phyloP scores from a whole-genome alignment of 2,797 vertebrate genomes.

The Syndactyla subalaris region DNA sequence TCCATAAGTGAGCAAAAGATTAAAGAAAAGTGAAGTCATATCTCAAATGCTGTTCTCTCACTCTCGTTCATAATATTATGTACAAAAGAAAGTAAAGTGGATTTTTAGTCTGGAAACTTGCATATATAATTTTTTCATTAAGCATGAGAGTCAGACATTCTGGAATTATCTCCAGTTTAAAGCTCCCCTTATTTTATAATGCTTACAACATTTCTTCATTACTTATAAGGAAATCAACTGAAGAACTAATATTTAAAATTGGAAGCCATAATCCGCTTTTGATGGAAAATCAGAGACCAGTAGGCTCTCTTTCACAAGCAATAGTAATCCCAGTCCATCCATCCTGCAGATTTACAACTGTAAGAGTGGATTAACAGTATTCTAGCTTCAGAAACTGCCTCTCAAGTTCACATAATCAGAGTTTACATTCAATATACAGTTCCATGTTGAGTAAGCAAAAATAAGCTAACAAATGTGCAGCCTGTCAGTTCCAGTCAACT shows the following conservation, averaged over 20 bases:
- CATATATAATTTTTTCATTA: background rate
- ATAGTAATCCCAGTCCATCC: background rate
- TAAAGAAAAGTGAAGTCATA: background rate
- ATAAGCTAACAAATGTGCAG: constrained; percentile 46
- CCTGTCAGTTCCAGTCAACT: constrained; percentile 49
- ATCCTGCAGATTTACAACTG: constrained; percentile 26
- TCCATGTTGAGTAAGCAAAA: constrained; percentile 51
- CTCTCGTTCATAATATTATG: background rate
- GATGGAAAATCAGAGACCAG: constrained; percentile 32
- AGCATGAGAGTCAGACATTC: background rate
- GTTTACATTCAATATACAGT: constrained; percentile 8
- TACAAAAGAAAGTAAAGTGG: background rate
- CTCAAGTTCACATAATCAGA: constrained; percentile 7
- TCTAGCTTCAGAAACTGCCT: constrained; percentile 16
- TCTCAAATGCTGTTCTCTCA: background rate
- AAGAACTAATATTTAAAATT: constrained; percentile 13
- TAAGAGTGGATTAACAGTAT: constrained; percentile 29
- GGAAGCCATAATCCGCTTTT: background rate
- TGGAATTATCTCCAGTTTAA: constrained; percentile 6
- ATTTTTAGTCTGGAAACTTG: background rate
- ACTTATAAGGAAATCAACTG: background rate
- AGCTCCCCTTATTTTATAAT: constrained; percentile 26
- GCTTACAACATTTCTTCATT: background rate
- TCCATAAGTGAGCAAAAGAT: background rate
- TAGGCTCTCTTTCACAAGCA: constrained; percentile 28